These are phyloP conservation scores for Natrix natrix DNA, from an alignment of 2,797 vertebrate species.

Conservation along the genomic window DNA sequence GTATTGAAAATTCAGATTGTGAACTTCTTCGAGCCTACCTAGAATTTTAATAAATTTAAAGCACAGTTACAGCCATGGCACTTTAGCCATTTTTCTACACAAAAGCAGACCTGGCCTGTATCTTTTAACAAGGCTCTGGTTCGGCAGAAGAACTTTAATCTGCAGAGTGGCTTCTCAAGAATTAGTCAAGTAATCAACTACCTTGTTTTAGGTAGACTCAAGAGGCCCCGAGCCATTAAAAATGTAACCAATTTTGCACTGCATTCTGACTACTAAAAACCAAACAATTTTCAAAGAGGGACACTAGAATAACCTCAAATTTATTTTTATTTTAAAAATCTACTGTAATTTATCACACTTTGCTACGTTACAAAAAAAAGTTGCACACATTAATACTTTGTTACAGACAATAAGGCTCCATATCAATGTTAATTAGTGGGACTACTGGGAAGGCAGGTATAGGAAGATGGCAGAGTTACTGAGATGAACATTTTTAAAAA, in stretches of 20 bases:
- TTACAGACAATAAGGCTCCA: background rate
- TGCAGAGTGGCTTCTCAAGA: background rate
- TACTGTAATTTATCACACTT: background rate
- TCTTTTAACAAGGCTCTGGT: background rate
- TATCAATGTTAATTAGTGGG: background rate
- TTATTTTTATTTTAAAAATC: constrained; percentile 29
- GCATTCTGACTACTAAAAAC: background rate
- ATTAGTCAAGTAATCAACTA: background rate
- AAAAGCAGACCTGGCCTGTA: background rate
- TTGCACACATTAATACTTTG: background rate
- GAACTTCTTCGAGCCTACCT: background rate
- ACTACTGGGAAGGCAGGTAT: background rate
- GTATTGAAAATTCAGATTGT: background rate
- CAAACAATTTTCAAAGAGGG: background rate
- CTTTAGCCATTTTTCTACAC: background rate
- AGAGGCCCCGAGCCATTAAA: background rate
- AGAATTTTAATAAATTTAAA: background rate
- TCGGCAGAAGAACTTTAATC: background rate
- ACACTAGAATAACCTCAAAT: constrained; percentile 5
- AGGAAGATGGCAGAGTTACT: background rate
- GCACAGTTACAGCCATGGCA: background rate
- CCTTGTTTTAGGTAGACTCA: background rate
- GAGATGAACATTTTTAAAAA: background rate
- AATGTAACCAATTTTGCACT: background rate
- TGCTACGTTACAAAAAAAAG: constrained; percentile 13